A percentile compares a stretch with the other conserved stretches of the same genome.
phyloP scores from a whole-genome alignment of 2,113 vertebrate species.

The Pheucticus melanocephalus region DNA sequence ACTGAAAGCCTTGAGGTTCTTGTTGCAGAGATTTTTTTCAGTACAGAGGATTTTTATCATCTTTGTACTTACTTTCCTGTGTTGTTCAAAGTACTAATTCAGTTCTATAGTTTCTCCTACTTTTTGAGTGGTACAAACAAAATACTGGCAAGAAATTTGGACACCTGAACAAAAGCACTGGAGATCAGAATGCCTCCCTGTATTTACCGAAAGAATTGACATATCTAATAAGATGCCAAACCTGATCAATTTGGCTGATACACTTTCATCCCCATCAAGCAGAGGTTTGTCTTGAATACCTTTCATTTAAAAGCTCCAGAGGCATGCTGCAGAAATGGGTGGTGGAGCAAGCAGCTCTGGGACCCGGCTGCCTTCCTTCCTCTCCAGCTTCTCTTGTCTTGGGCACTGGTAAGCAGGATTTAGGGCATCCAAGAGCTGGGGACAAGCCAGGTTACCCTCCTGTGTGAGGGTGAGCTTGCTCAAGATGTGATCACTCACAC shows the following conservation, averaged over 20 bases:
- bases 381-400: background rate
- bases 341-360: background rate
- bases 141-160: background rate
- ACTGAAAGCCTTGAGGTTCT: background rate
- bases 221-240: background rate
- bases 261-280: background rate
- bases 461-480: background rate
- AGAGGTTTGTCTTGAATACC: background rate
- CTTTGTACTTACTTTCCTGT: background rate
- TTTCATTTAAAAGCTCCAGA: background rate
- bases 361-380: background rate
- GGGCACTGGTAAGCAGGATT: background rate
- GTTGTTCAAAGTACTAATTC: background rate
- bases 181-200: background rate
- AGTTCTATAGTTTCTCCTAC: background rate
- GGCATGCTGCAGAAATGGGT: background rate
- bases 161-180: background rate
- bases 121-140: background rate
- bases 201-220: background rate
- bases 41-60: background rate
- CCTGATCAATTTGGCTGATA: background rate
- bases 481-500: background rate
- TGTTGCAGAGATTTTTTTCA: background rate
- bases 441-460: background rate
- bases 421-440: background rate